Base-by-base conservation (phyloP, 1,140 invertebrate genomes). In the Oscheius sp. region DNA sequence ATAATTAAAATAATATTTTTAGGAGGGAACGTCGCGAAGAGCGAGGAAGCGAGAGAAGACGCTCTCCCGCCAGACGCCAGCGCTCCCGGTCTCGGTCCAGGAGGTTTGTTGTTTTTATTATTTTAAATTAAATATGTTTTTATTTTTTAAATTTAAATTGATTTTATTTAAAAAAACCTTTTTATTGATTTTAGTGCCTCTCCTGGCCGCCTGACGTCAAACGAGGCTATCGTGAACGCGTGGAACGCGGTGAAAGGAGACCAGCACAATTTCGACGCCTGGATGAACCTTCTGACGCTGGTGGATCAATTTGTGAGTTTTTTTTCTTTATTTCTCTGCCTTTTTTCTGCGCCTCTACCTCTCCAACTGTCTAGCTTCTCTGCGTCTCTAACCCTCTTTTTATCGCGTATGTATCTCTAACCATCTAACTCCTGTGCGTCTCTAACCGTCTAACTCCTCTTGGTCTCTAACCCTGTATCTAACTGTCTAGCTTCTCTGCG, bases 291-390 rank as follows among this genome's bases (percentile, higher is more conserved):
- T 35, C 29, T 71, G 1, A 58, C 34, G 2, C 58, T 61, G 34
- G 69, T 71, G 3, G 69, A 71, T 42, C 69, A 71, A 55, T 49
- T 13, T 36, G 69, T 71, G 52, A 10, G 61, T 10, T 28, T 34
- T 62, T 52, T 28, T 65, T 65, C 23, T 42, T 10, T 7, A 18
- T 20, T 64, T 64, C 3, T 49, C 20, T 23, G 13, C 20, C n/a
- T 69, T 23, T 23, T 32, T 59, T 26, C 18, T 13, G 20, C 13
- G 7, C 2, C 20, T 23, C 18, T 45, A 4, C 15, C 18, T 65
- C 7, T 4, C 2, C n/a, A n/a, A n/a, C n/a, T n/a, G n/a, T n/a
- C n/a, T n/a, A n/a, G n/a, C n/a, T n/a, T n/a, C n/a, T n/a, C n/a
- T n/a, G n/a, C n/a, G n/a, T n/a, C n/a, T n/a, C n/a, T n/a, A n/a